Base-by-base conservation (phyloP, 2,888 invertebrate species). In the Dicranocentrus wangi region DNA sequence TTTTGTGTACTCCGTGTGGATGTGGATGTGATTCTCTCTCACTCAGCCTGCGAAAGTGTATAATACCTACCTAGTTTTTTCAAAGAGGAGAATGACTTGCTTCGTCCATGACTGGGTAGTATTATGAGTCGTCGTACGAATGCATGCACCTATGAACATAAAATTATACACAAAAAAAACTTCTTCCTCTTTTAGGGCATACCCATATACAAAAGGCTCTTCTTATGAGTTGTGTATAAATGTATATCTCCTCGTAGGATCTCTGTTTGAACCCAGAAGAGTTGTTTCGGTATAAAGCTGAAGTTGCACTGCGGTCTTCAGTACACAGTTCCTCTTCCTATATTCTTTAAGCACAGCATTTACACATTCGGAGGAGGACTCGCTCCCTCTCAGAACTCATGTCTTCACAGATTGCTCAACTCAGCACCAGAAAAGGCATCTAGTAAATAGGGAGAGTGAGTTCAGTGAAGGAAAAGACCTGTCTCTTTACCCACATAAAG, bases 41-140 rank as follows among this genome's bases (percentile, higher is more conserved):
- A n/a, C 47, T 47, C n/a, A n/a, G n/a, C 23, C 32, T 61, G 61
- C 60, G 76, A 27, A 65, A 73, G 63, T 19, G 25, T 70, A n/a
- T n/a, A n/a, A n/a, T n/a, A 42, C 63, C 47, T 68, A 68, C 66
- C 76, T 69, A 77, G 23, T 77, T 66, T 51, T 77, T 61, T 68
- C 60, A 25, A 69, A 77, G 70, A 77, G 70, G 76, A 76, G 76
- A 76, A 76, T 76, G 76, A 76, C 76, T 75, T 69, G 51, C 68
- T 70, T 77, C 77, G 77, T 77, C 77, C 77, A 77, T 68, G 69
- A 77, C 68, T 77, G 69, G 61, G 23, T 25, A 51, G 3, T 28
- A 43, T 58, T 76, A 27, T 27, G 75, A 76, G 76, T 73, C 72
- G 75, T 66, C 65, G 75, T 75, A 39, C n/a, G n/a, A 42, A 61